Base-by-base conservation (phyloP, 37 sponge, comb jelly and placozoan species). In the Corticium candelabrum region DNA sequence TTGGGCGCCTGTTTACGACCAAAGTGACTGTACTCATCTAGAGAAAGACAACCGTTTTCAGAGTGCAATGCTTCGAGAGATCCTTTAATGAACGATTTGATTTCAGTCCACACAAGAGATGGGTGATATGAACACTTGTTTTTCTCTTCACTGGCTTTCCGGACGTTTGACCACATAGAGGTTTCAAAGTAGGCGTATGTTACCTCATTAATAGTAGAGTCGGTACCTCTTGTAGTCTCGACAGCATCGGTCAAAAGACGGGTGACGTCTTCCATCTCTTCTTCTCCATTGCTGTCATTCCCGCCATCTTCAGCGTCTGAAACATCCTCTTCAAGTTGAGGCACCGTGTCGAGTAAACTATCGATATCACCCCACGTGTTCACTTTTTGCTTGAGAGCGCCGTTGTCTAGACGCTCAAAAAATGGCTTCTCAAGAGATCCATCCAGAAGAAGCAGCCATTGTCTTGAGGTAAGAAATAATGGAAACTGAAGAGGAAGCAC, bases 1-100 rank as follows among this genome's bases (percentile, higher is more conserved):
- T 85, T 88, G 27, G 82, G 70, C n/a, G 93, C 93, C 75, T 78
- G 70, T 39, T 92, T 92, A 36, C 33, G 68, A 2, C 93, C 93
- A 1, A 88, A 29, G 0, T 35, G 43, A 21, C 62, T 41, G 67
- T 92, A 92, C 40, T 92, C 82, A 38, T 86, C 80, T 34, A 43
- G 31, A 31, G 41, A 40, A 0, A 92, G 79, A 37, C 50, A 80
- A 3, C 93, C 89, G 29, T 35, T 67, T 4, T 69, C 41, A 11
- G 39, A 68, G 39, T 85, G 34, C 68, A 92, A 0, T 34, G 93
- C 93, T 69, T 92, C 37, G 29, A 1, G 5, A 31, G 93, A 88
- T 21, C 93, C 93, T 39, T 92, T 88, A 37, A 92, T 85, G 71
- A 88, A 87, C 37, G 93, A 92, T 15, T 78, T 79, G 41, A 92